A percentile compares a stretch with the other conserved stretches of the same genome.
Evolutionary conservation across 2,888 invertebrate genomes (phyloP).

Genomic region (Meloe dianella): DNA sequence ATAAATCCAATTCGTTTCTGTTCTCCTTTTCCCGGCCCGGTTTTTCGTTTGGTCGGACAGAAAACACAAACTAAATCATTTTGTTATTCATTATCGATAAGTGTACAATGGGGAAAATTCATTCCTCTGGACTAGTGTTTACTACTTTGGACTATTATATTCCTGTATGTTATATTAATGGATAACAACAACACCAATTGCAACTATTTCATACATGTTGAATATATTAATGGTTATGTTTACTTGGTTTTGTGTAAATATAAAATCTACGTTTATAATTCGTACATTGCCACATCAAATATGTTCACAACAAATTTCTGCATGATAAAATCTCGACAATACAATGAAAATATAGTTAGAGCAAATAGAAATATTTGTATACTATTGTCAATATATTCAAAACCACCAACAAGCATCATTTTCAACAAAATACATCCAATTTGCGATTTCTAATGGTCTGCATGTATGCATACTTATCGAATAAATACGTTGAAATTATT

Average conservation of each 20-base stretch:
- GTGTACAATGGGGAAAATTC: constrained; percentile 12
- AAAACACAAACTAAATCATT: background rate
- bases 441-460: background rate
- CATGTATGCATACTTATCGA: constrained; percentile 7
- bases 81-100: constrained; percentile 40
- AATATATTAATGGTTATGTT: constrained; percentile 41
- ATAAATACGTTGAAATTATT: no score
- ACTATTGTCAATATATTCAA: constrained; percentile 6
- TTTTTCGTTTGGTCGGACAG: background rate
- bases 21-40: background rate
- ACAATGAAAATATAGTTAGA: constrained; percentile 5
- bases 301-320: constrained; percentile 11
- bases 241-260: constrained; percentile 35
- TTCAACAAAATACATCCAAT: constrained; percentile 4
- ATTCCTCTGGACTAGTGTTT: background rate
- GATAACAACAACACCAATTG: constrained; percentile 40
- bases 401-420: background rate
- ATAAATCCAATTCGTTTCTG: background rate
- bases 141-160: background rate
- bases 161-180: no score
- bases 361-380: constrained; percentile 10
- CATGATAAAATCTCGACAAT: constrained; percentile 13
- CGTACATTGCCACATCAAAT: constrained; percentile 17
- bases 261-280: constrained; percentile 32
- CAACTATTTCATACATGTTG: constrained; percentile 37